Conservation (phyloP, 1,140 invertebrate species). For the Dendroctonus valens region DNA sequence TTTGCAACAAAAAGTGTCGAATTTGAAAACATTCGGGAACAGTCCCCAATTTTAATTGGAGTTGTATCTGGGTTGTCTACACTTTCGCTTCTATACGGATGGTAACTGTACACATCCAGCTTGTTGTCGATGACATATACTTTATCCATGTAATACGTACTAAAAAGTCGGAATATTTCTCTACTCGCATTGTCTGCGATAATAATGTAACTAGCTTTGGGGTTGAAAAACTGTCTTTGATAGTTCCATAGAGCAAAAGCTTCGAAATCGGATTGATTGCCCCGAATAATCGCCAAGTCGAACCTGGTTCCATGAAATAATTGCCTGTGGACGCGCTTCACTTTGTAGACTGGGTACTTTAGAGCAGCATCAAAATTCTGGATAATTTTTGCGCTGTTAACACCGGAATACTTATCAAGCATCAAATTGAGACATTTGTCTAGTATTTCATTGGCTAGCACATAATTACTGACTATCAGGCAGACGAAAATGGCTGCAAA, state of each 20-base stretch:
- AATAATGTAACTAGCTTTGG: constrained; percentile 11
- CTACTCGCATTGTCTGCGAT: neutral
- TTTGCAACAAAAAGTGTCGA: neutral
- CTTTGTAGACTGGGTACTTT: no score
- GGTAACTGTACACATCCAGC: constrained; percentile 10
- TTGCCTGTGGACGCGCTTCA: no score
- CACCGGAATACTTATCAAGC: no score
- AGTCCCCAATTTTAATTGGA: constrained; percentile 14
- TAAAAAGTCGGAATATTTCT: constrained; percentile 5
- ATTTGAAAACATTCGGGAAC: neutral
- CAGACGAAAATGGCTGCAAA: no score
- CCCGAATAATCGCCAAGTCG: neutral
- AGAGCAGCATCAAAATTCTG: no score
- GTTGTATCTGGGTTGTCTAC: constrained; percentile 10
- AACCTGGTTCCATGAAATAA: no score
- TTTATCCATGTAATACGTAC: constrained; percentile 5
- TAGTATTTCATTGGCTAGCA: no score
- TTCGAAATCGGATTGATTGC: neutral
- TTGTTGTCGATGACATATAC: constrained; percentile 6
- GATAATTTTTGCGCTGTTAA: no score
- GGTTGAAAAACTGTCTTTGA: constrained; percentile 9
- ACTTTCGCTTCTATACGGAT: constrained; percentile 18
- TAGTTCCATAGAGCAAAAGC: constrained; percentile 1
- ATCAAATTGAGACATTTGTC: no score
- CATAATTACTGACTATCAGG: no score